Evolutionary conservation across 2,113 vertebrate species (phyloP).

Genomic region (Petroica traversi): DNA sequence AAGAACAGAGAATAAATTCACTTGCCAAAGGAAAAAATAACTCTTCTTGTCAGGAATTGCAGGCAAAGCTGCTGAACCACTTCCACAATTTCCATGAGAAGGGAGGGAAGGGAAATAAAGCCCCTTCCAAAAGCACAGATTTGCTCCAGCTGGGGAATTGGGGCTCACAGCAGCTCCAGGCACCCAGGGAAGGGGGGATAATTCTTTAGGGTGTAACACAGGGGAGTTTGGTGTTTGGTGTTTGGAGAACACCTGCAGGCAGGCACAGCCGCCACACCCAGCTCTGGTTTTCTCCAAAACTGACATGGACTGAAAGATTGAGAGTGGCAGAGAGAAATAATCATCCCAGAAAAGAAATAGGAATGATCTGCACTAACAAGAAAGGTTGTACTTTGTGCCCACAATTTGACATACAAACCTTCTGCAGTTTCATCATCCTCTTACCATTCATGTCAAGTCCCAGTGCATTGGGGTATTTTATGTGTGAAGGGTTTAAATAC

Average conservation of each 20-base stretch:
- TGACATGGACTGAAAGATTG: background rate
- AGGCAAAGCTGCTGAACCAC: background rate
- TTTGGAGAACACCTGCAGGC: background rate
- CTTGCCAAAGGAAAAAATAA: background rate
- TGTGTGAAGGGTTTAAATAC: background rate
- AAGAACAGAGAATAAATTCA: background rate
- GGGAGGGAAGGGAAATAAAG: background rate
- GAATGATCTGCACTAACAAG: background rate
- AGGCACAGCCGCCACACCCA: background rate
- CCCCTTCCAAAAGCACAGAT: background rate
- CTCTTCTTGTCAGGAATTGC: background rate
- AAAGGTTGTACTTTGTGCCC: background rate
- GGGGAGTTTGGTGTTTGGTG: background rate
- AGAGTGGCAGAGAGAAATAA: background rate
- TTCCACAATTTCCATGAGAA: background rate
- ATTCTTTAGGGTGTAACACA: background rate
- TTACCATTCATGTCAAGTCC: fast-evolving
- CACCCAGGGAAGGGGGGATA: background rate
- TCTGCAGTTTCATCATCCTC: background rate
- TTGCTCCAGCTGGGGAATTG: background rate
- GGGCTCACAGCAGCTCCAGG: fast-evolving
- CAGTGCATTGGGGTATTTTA: background rate
- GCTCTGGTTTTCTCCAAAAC: background rate
- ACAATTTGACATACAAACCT: background rate
- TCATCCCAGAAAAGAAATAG: background rate